Evolutionary conservation across 2,888 invertebrate genomes (phyloP).

Genomic region (Drosophila greeni): DNA sequence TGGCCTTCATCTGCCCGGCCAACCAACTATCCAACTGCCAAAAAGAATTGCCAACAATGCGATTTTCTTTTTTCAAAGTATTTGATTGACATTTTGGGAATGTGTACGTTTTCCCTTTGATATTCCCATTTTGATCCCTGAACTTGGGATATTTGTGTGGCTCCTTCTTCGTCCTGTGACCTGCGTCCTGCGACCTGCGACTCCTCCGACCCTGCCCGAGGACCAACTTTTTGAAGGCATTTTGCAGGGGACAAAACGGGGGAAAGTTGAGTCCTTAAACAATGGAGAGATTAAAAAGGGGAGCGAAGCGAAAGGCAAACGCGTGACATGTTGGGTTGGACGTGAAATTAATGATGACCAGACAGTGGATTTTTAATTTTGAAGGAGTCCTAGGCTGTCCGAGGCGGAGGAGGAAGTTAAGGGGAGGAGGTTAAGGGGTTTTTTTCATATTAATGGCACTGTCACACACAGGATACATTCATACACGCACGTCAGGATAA

Average conservation of each 20-base stretch:
- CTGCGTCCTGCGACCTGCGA: no score
- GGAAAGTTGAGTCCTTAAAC: conserved; percentile 6
- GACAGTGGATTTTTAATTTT: conserved; percentile 56
- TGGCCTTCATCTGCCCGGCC: conserved; percentile 1
- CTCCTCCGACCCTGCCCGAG: neutral
- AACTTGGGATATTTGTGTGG: neutral
- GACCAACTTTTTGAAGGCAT: conserved; percentile 7
- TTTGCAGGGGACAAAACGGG: neutral
- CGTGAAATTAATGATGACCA: conserved; percentile 62
- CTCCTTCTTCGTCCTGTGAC: no score
- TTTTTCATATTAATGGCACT: conserved; percentile 37
- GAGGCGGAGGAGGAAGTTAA: neutral
- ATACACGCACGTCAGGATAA: conserved; percentile 39
- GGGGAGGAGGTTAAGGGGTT: neutral
- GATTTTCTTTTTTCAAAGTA: conserved; percentile 13
- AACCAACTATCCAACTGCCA: conserved; percentile 27
- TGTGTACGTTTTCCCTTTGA: conserved; percentile 29
- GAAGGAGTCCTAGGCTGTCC: conserved; percentile 24
- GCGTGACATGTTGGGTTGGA: conserved; percentile 22
- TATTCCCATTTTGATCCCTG: conserved; percentile 1
- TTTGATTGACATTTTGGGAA: conserved; percentile 35
- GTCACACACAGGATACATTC: conserved; percentile 4
- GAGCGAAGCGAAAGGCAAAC: neutral
- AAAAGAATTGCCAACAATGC: conserved; percentile 24
- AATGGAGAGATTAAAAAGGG: neutral